Evolutionary conservation across 2,888 invertebrate genomes (phyloP).

Genomic region (Plusia festucae): DNA sequence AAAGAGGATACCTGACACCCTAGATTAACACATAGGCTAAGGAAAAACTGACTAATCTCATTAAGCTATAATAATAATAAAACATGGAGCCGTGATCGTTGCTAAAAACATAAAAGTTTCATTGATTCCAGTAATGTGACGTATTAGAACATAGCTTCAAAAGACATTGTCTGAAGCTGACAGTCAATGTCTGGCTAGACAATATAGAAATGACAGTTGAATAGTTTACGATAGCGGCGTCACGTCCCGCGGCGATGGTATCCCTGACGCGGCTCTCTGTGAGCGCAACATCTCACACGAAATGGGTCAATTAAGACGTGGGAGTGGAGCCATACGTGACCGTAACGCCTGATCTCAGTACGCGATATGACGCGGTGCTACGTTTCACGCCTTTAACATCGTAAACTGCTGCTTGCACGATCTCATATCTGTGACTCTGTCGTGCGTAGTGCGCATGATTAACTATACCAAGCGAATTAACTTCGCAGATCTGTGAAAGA

Average conservation of each 20-base stretch:
- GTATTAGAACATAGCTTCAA: conserved; percentile 28
- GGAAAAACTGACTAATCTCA: too few relatives aligned
- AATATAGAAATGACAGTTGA: conserved; percentile 61
- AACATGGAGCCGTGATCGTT: too few relatives aligned
- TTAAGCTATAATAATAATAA: too few relatives aligned
- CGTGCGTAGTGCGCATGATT: conserved; percentile 36
- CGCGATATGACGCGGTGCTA: conserved; percentile 77
- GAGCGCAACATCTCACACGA: conserved; percentile 85
- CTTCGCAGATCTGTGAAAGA: conserved; percentile 39
- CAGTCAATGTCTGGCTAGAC: conserved; percentile 63
- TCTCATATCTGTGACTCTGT: conserved; percentile 61
- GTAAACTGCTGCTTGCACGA: conserved; percentile 69
- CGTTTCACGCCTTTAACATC: conserved; percentile 83
- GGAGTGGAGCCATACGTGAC: conserved; percentile 86
- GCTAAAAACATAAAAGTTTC: neutral
- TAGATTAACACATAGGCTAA: too few relatives aligned
- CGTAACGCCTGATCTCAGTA: conserved; percentile 82
- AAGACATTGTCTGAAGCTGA: conserved; percentile 18
- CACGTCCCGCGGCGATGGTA: conserved; percentile 87
- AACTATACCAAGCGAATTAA: conserved; percentile 26
- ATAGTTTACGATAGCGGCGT: conserved; percentile 68
- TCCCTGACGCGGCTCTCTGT: conserved; percentile 80
- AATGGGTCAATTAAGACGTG: conserved; percentile 89
- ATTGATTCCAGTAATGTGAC: conserved; percentile 34
- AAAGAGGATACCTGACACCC: too few relatives aligned